phyloP scores from a whole-genome alignment of 2,113 vertebrate species.

The Protomyctophum bolini region DNA sequence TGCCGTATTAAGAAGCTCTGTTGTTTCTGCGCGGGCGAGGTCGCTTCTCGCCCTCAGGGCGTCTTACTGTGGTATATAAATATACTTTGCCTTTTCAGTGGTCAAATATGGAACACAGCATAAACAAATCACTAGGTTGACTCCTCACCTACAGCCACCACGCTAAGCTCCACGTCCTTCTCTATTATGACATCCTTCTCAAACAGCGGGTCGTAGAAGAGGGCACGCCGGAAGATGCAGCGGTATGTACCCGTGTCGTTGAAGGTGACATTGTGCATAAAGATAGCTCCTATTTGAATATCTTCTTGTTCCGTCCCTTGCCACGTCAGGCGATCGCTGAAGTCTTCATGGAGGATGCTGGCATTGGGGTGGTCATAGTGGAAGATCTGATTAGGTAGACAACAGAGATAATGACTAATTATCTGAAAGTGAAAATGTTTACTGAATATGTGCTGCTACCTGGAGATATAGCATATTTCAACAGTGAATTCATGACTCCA shows the following conservation, averaged over 20 bases:
- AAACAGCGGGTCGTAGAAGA: constrained; percentile 59
- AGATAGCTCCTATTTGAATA: constrained; percentile 83
- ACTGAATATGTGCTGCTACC: no score
- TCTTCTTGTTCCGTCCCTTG: constrained; percentile 79
- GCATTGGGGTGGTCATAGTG: constrained; percentile 75
- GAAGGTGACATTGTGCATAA: constrained; percentile 81
- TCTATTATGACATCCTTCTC: constrained; percentile 72
- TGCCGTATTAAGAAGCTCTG: no score
- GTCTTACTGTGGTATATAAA: no score
- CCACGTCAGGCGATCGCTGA: constrained; percentile 80
- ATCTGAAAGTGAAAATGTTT: no score
- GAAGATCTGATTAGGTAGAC: constrained; percentile 77
- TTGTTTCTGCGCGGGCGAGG: no score
- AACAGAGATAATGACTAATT: background rate
- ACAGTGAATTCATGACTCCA: no score
- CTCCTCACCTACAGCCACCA: constrained; percentile 81
- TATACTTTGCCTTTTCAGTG: no score
- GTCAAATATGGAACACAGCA: no score
- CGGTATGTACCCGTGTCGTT: constrained; percentile 84
- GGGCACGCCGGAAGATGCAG: constrained; percentile 83
- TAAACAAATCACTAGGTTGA: no score
- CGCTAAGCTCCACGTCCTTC: constrained; percentile 83
- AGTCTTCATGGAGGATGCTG: constrained; percentile 73
- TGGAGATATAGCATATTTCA: no score
- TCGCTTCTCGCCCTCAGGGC: no score